phyloP scores from a whole-genome alignment of 2,113 vertebrate genomes.

The Galeopterus variegatus region DNA sequence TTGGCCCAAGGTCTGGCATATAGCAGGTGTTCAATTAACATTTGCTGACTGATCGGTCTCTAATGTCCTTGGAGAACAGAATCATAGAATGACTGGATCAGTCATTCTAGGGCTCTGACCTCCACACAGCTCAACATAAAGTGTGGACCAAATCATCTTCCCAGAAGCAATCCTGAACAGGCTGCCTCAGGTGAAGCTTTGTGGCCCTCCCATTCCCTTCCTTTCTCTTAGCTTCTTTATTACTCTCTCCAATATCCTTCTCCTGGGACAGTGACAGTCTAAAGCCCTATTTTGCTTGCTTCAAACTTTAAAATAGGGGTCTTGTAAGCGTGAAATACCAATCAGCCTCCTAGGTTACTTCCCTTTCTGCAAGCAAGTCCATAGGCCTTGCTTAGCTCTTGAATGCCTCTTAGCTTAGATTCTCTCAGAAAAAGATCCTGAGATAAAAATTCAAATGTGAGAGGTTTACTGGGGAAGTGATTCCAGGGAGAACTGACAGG shows the following conservation, averaged over 20 bases:
- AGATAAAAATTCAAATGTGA: not conserved
- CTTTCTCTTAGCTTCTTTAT: conserved; percentile 15
- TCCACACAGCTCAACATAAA: not conserved
- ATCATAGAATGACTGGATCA: not conserved
- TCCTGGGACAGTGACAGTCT: not conserved
- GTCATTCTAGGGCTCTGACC: not conserved
- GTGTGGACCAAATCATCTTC: not conserved
- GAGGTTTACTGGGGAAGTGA: not conserved
- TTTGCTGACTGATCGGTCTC: not conserved
- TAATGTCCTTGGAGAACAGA: not conserved
- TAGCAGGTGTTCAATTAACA: not conserved
- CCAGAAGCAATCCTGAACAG: not conserved
- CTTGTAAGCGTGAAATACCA: not conserved
- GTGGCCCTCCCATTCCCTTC: not conserved
- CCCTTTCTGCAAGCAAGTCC: not conserved
- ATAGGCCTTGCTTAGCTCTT: not conserved
- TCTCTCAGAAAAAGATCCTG: not conserved
- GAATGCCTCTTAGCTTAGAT: not conserved
- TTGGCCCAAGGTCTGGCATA: not conserved
- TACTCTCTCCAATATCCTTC: not conserved
- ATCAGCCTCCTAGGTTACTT: not conserved
- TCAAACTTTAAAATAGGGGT: not conserved
- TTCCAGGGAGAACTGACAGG: not conserved
- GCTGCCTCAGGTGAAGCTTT: not conserved
- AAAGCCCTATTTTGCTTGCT: not conserved